These are phyloP conservation scores for Acleris holmiana DNA, from an alignment of 2,888 invertebrate species.

Conservation along the genomic window DNA sequence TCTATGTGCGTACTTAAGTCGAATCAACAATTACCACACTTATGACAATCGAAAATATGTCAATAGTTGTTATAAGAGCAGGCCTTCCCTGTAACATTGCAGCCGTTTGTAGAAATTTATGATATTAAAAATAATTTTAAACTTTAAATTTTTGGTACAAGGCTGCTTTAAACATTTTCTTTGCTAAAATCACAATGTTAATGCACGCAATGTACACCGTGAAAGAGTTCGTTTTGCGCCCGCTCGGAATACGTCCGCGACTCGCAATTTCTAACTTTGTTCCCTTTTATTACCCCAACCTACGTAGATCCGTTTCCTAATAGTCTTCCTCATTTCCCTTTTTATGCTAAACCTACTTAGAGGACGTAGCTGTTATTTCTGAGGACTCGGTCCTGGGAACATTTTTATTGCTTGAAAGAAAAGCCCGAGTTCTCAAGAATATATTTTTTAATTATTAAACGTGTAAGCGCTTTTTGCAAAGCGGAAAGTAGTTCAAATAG, in stretches of 20 bases:
- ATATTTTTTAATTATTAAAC: no score
- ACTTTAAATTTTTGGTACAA: no score
- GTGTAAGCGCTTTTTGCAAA: no score
- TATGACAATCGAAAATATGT: no score
- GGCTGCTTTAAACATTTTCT: no score
- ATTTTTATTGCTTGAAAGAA: conserved; percentile 5
- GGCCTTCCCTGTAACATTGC: no score
- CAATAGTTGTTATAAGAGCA: no score
- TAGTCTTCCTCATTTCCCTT: conserved; percentile 29
- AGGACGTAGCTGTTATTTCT: conserved; percentile 31
- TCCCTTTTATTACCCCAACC: conserved; percentile 22
- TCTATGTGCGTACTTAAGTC: no score
- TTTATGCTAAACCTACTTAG: conserved; percentile 31
- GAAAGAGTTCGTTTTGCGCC: conserved; percentile 1
- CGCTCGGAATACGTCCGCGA: conserved; percentile 1
- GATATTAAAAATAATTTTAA: no score
- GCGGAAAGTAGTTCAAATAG: no score
- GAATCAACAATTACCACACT: no score
- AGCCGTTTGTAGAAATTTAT: no score
- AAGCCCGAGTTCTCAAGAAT: neutral
- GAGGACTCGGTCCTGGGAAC: conserved; percentile 16
- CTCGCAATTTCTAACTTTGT: conserved; percentile 22
- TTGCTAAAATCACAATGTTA: neutral
- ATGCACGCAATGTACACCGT: conserved; percentile 10
- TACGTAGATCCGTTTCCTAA: conserved; percentile 31